phyloP scores from a whole-genome alignment of 2,888 invertebrate genomes.

The Phyllotreta striolata region DNA sequence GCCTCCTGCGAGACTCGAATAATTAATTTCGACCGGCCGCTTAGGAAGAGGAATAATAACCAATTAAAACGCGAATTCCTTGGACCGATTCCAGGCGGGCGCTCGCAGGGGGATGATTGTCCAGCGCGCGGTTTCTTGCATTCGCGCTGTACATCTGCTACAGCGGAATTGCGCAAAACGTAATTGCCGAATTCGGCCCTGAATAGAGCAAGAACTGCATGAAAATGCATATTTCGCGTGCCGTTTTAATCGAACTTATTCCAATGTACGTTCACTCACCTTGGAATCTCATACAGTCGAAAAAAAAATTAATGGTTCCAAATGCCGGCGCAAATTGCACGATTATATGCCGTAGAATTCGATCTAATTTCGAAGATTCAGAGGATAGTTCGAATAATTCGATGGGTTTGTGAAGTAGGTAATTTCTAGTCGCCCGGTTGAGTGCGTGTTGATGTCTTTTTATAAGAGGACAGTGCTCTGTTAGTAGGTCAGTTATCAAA shows the following conservation, averaged over 20 bases:
- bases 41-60: too few species aligned
- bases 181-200: conserved; percentile 35
- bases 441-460: too few species aligned
- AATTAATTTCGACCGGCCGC: background rate
- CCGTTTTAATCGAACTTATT: conserved; percentile 22
- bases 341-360: background rate
- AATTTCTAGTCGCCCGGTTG: too few species aligned
- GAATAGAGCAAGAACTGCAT: conserved; percentile 29
- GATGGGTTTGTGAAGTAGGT: too few species aligned
- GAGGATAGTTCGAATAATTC: background rate
- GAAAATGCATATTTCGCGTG: conserved; percentile 32
- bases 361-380: background rate
- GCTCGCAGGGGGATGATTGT: too few species aligned
- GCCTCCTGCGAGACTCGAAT: background rate
- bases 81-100: too few species aligned
- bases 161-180: conserved; percentile 28
- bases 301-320: conserved; percentile 9
- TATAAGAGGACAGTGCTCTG: too few species aligned
- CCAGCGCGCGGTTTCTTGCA: background rate
- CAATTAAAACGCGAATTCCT: too few species aligned
- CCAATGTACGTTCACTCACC: conserved; percentile 10
- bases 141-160: conserved; percentile 3
- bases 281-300: conserved; percentile 6
- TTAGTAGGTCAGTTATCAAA: too few species aligned
- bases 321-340: conserved; percentile 5